phyloP scores from a whole-genome alignment of 2,888 invertebrate genomes.

The Sisyra nigra region DNA sequence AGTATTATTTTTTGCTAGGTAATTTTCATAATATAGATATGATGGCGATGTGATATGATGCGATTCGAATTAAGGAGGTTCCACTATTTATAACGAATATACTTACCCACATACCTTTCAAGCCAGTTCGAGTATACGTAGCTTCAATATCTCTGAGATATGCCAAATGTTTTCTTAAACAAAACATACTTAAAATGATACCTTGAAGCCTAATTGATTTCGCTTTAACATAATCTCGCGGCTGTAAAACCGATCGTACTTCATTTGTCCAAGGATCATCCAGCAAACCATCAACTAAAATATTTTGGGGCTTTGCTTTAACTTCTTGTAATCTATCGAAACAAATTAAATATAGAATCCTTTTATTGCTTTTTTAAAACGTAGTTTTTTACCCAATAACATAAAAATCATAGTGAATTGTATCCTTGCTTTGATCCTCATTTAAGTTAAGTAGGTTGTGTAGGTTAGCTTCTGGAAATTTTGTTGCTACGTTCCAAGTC shows the following conservation, averaged over 20 bases:
- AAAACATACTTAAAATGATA: constrained; percentile 61
- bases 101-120: constrained; percentile 84
- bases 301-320: constrained; percentile 72
- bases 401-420: constrained; percentile 64
- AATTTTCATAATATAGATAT: too few species aligned
- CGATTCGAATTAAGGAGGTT: too few species aligned
- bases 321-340: constrained; percentile 69
- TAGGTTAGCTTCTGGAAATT: constrained; percentile 53
- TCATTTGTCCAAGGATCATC: constrained; percentile 73
- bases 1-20: too few species aligned
- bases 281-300: constrained; percentile 64
- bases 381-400: constrained; percentile 49
- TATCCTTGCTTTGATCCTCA: constrained; percentile 40
- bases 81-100: too few species aligned
- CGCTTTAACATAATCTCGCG: constrained; percentile 56
- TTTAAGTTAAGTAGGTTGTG: constrained; percentile 52
- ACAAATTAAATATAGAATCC: constrained; percentile 6
- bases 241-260: constrained; percentile 50
- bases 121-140: constrained; percentile 76
- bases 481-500: constrained; percentile 85
- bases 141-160: constrained; percentile 73
- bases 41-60: too few species aligned
- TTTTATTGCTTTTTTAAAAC: neutral
- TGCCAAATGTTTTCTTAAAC: constrained; percentile 61
- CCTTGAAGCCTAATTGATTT: constrained; percentile 75